These are phyloP conservation scores for Nesometra sesokonis DNA, from an alignment of 35 echinoderm and acorn worm genomes.

Conservation along the genomic window DNA sequence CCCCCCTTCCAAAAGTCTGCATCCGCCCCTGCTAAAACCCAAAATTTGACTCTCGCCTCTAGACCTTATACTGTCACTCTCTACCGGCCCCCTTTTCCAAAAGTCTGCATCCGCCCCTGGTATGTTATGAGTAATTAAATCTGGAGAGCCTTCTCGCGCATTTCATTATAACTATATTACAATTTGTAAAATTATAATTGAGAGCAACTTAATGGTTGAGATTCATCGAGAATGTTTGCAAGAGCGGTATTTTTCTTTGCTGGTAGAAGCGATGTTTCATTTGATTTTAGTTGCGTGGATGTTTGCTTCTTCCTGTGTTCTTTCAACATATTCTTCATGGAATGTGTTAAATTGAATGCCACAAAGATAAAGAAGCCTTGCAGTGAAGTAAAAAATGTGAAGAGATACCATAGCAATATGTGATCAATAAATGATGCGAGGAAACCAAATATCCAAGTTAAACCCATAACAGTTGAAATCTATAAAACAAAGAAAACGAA, in stretches of 20 bases:
- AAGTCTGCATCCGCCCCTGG: too few species aligned
- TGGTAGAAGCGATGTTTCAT: neutral
- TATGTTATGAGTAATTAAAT: too few species aligned
- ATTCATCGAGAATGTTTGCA: neutral
- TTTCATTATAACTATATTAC: too few species aligned
- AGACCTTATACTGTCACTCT: too few species aligned
- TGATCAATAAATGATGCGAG: neutral
- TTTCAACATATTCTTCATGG: neutral
- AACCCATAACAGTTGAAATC: conserved; percentile 3
- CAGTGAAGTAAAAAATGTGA: neutral
- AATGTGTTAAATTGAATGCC: neutral
- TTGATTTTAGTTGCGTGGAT: neutral
- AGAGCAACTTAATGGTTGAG: neutral
- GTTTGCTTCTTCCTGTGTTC: neutral
- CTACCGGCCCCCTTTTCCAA: too few species aligned
- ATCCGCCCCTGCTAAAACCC: too few species aligned
- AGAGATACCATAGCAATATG: neutral
- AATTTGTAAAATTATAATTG: neutral
- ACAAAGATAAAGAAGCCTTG: conserved; percentile 9
- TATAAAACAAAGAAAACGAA: too few species aligned
- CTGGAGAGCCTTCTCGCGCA: too few species aligned
- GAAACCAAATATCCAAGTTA: conserved; percentile 14
- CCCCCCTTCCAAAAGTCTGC: too few species aligned
- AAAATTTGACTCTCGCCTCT: too few species aligned
- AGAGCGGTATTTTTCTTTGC: neutral